Percentiles rank a stretch among this genome's conserved stretches.
Evolutionary conservation across 2,113 vertebrate genomes (phyloP).

Genomic region (Boleophthalmus pectinirostris): DNA sequence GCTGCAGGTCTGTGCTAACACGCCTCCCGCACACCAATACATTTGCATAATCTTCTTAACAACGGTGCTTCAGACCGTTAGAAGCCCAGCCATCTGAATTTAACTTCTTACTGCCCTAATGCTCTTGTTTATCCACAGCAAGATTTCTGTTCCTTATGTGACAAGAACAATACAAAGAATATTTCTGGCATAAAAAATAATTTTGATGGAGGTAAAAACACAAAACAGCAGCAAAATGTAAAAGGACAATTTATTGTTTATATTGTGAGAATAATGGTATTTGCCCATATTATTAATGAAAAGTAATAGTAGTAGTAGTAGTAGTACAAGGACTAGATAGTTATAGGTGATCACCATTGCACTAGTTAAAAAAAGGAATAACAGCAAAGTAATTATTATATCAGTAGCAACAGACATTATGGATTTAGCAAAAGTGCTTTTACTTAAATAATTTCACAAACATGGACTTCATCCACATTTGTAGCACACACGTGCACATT

Average conservation of each 20-base stretch:
- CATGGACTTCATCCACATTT: background rate
- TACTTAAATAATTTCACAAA: background rate
- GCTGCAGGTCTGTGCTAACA: slow-evolving; percentile 52
- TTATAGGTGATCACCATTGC: background rate
- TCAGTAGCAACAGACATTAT: background rate
- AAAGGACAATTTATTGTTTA: background rate
- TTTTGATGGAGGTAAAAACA: background rate
- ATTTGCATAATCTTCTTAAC: slow-evolving; percentile 87
- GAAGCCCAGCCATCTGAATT: slow-evolving; percentile 49
- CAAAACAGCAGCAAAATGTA: background rate
- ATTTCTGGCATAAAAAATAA: background rate
- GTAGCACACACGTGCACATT: background rate
- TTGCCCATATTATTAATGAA: background rate
- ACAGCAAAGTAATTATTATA: background rate
- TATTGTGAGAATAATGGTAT: background rate
- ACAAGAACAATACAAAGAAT: slow-evolving; percentile 19
- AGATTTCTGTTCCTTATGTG: slow-evolving; percentile 32
- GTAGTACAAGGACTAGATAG: background rate
- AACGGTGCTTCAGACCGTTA: slow-evolving; percentile 73
- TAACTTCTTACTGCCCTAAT: slow-evolving; percentile 59
- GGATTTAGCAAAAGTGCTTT: background rate
- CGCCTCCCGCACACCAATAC: slow-evolving; percentile 64
- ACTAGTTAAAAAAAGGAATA: background rate
- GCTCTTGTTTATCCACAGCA: slow-evolving; percentile 58
- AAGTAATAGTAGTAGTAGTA: background rate